phyloP scores from a whole-genome alignment of 2,888 invertebrate species.

The Lucinisca nassula region DNA sequence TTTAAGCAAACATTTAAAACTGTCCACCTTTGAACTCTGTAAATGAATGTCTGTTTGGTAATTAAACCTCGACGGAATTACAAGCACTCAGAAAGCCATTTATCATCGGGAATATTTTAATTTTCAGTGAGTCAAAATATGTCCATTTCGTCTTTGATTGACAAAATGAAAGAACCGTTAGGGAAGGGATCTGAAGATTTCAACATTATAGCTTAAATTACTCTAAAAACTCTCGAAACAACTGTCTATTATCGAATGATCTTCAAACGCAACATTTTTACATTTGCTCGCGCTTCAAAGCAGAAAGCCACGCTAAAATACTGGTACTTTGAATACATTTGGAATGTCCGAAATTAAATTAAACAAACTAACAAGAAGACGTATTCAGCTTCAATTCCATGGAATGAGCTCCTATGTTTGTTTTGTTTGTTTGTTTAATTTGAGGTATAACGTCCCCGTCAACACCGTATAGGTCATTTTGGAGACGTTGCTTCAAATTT shows the following conservation, averaged over 20 bases:
- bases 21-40: constrained; percentile 62
- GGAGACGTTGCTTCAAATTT: too few species aligned
- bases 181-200: neutral
- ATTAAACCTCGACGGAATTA: constrained; percentile 58
- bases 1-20: constrained; percentile 52
- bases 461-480: too few species aligned
- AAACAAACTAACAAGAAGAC: too few species aligned
- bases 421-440: too few species aligned
- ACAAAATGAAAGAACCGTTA: constrained; percentile 12
- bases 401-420: too few species aligned
- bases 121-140: constrained; percentile 27
- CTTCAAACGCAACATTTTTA: constrained; percentile 2
- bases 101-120: constrained; percentile 56
- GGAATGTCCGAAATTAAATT: too few species aligned
- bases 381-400: too few species aligned
- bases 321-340: too few species aligned
- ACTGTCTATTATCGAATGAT: neutral
- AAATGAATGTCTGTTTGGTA: constrained; percentile 39
- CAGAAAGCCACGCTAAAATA: too few species aligned
- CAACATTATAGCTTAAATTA: neutral
- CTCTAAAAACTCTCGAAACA: constrained; percentile 8
- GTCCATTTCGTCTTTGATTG: constrained; percentile 39
- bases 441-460: too few species aligned
- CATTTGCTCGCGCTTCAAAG: neutral
- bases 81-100: constrained; percentile 55